Conservation (phyloP, 2,113 vertebrate species). For the Myxocyprinus asiaticus region DNA sequence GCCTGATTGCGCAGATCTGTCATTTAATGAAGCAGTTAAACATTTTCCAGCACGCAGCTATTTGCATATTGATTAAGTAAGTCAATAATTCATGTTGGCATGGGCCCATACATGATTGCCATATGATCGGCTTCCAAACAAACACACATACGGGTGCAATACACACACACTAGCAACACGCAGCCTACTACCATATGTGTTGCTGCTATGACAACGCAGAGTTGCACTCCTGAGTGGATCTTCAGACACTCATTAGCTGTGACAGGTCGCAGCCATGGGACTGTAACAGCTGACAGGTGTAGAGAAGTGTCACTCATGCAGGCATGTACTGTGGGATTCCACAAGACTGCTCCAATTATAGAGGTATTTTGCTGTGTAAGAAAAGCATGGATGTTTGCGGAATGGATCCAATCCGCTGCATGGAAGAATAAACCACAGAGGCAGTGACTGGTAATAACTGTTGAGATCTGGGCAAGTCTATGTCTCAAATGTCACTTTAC, state of each 20-base stretch:
- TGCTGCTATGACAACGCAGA: background rate
- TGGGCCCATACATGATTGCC: slow-evolving; percentile 19
- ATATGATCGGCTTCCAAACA: slow-evolving; percentile 12
- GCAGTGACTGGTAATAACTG: too few relatives aligned
- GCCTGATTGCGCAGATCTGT: slow-evolving; percentile 59
- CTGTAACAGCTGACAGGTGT: background rate
- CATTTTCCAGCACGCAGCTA: slow-evolving; percentile 56
- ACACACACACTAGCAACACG: background rate
- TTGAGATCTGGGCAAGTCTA: too few relatives aligned
- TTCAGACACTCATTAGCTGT: background rate
- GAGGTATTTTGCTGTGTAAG: background rate
- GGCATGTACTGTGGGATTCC: slow-evolving; percentile 1
- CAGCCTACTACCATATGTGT: background rate
- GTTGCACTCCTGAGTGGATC: background rate
- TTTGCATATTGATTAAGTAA: slow-evolving; percentile 56
- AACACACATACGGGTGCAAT: background rate
- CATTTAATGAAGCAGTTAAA: slow-evolving; percentile 58
- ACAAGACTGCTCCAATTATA: background rate
- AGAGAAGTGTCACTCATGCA: background rate
- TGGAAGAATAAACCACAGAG: background rate
- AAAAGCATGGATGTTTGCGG: background rate
- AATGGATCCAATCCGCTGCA: background rate
- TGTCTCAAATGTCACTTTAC: too few relatives aligned
- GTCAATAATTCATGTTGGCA: slow-evolving; percentile 54
- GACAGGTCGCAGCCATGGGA: background rate